Percentiles rank a stretch among this genome's conserved stretches.
Conservation (phyloP, 2,113 vertebrate genomes). For the Pavo muticus region DNA sequence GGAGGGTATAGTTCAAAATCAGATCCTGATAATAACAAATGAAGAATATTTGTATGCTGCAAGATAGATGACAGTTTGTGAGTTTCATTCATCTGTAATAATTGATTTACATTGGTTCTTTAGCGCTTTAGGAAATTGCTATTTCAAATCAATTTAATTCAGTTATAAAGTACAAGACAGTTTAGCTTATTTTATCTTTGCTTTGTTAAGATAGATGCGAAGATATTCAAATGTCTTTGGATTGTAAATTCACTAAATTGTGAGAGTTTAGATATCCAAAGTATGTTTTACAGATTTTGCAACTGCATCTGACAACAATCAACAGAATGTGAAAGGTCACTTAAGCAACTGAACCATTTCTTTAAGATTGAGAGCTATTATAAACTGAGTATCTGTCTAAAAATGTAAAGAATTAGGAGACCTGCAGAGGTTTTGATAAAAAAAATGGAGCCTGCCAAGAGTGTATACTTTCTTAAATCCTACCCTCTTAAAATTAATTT, state of each 20-base stretch:
- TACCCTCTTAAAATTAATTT: too few species aligned
- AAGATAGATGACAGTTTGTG: constrained; percentile 8
- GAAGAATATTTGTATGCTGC: not conserved
- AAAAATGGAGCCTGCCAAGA: not conserved
- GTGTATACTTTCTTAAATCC: not conserved
- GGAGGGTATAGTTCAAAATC: not conserved
- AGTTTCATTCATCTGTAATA: constrained; percentile 58
- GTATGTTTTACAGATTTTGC: not conserved
- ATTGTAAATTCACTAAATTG: constrained; percentile 43
- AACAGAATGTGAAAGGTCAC: not conserved
- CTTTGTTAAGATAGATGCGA: not conserved
- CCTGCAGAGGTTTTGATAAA: not conserved
- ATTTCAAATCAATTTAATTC: constrained; percentile 60
- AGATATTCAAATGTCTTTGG: constrained; percentile 12
- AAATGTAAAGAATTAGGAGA: not conserved
- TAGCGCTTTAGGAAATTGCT: constrained; percentile 50
- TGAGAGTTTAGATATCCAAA: constrained; percentile 4
- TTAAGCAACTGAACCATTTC: not conserved
- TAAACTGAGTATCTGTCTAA: not conserved
- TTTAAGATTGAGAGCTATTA: not conserved
- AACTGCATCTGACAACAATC: not conserved
- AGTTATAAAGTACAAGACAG: constrained; percentile 42
- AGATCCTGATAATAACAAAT: constrained; percentile 13
- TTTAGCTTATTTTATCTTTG: constrained; percentile 51
- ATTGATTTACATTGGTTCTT: constrained; percentile 57